These are phyloP conservation scores for Dasysyrphus tricinctus DNA, from an alignment of 2,888 invertebrate genomes.

Conservation along the genomic window DNA sequence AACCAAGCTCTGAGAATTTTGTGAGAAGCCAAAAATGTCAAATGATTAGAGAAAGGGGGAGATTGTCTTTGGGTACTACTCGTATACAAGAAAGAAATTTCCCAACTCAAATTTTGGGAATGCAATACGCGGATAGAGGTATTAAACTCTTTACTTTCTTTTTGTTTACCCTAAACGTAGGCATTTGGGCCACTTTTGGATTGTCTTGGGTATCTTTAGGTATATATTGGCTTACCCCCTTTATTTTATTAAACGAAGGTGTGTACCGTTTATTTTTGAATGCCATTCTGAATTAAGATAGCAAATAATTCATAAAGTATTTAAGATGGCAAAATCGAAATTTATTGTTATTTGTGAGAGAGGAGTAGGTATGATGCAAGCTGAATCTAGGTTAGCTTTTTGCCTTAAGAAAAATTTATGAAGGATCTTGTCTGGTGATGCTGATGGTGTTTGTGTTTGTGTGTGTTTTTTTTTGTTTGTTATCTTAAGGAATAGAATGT, in stretches of 20 bases:
- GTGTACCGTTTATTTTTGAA: constrained; percentile 13
- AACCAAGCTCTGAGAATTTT: constrained; percentile 55
- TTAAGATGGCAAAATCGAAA: constrained; percentile 83
- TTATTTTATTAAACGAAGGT: not conserved
- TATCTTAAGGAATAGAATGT: constrained; percentile 42
- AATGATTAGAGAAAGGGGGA: constrained; percentile 19
- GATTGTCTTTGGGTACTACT: not conserved
- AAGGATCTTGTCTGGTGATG: constrained; percentile 53
- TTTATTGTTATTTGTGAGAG: constrained; percentile 82
- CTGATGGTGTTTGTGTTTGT: not conserved
- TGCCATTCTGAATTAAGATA: constrained; percentile 59
- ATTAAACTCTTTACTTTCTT: constrained; percentile 75
- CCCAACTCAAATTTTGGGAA: constrained; percentile 15
- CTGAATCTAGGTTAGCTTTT: constrained; percentile 75
- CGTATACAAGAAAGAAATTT: constrained; percentile 32
- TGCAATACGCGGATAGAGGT: constrained; percentile 66
- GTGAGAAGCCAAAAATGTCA: constrained; percentile 7
- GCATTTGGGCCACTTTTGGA: constrained; percentile 30
- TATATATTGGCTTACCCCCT: not conserved
- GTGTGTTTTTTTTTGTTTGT: not conserved
- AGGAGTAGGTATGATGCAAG: constrained; percentile 65
- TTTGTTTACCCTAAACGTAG: constrained; percentile 58
- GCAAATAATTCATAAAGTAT: constrained; percentile 83
- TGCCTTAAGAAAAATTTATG: constrained; percentile 73
- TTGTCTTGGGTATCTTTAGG: constrained; percentile 24